Percentiles rank a stretch among this genome's conserved stretches.
These are phyloP conservation scores for Phaetusa simplex DNA, from an alignment of 2,113 vertebrate species.

Conservation along the genomic window DNA sequence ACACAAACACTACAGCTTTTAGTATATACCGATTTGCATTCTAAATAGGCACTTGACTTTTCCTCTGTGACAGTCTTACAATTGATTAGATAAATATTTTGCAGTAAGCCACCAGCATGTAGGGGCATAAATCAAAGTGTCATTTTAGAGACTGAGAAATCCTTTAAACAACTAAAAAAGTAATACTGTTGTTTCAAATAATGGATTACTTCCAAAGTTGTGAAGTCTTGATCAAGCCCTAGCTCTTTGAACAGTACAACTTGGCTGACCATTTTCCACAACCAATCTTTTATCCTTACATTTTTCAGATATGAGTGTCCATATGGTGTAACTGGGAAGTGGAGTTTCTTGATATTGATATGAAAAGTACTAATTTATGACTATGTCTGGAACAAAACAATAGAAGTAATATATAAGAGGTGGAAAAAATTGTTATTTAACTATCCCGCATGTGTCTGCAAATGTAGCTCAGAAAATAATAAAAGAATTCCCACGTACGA, in stretches of 20 bases:
- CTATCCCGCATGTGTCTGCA: neutral
- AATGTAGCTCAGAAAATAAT: neutral
- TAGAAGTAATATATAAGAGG: neutral
- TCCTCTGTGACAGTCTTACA: constrained; percentile 22
- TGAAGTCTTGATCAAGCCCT: neutral
- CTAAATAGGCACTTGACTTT: constrained; percentile 49
- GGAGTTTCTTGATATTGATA: neutral
- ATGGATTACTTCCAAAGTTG: neutral
- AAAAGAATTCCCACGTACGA: neutral
- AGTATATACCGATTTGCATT: constrained; percentile 15
- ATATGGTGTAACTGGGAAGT: neutral
- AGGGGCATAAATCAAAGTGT: constrained; percentile 11
- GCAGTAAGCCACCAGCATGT: neutral
- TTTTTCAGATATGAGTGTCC: neutral
- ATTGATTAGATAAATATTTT: constrained; percentile 52
- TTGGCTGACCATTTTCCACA: neutral
- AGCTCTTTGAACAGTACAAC: neutral
- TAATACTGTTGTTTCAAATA: neutral
- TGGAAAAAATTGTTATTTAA: neutral
- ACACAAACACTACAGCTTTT: constrained; percentile 5
- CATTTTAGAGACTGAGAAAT: neutral
- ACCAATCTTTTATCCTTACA: neutral
- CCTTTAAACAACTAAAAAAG: neutral
- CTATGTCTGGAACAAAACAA: neutral
- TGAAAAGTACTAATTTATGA: neutral